These are phyloP conservation scores for Colletes gigas DNA, from an alignment of 1,140 invertebrate genomes.

Conservation along the genomic window DNA sequence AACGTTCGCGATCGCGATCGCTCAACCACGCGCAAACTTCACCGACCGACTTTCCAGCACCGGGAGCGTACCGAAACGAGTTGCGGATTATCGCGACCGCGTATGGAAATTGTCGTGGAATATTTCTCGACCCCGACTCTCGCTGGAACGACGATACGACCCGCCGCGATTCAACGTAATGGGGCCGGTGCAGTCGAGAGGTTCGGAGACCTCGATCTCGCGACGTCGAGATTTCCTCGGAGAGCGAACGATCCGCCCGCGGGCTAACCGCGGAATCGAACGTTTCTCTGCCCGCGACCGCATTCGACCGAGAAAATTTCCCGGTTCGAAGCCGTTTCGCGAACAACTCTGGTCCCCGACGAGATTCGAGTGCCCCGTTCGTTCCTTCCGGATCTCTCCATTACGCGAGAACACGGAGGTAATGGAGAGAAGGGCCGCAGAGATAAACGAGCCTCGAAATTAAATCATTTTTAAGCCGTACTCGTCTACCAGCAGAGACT, in stretches of 20 bases:
- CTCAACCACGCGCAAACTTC: neutral
- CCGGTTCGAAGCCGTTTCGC: too few relatives aligned
- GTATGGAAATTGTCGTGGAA: slow-evolving; percentile 1
- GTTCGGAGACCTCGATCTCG: neutral
- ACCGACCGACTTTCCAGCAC: neutral
- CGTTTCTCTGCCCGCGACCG: neutral
- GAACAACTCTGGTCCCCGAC: too few relatives aligned
- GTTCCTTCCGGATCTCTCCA: too few relatives aligned
- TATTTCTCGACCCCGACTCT: neutral
- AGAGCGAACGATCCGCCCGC: slow-evolving; percentile 14
- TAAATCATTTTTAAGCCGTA: slow-evolving; percentile 69
- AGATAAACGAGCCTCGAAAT: slow-evolving; percentile 65
- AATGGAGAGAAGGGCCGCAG: slow-evolving; percentile 14
- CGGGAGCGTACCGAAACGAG: slow-evolving; percentile 14
- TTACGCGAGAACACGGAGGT: too few relatives aligned
- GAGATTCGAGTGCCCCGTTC: neutral
- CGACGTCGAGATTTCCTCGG: neutral
- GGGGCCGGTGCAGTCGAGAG: neutral
- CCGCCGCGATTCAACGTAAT: neutral
- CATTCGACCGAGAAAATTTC: slow-evolving; percentile 3
- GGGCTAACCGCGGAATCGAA: neutral
- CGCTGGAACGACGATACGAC: neutral
- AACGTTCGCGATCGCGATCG: neutral
- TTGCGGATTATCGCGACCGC: slow-evolving; percentile 9
- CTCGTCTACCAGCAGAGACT: slow-evolving; percentile 35